A percentile compares a stretch with the other conserved stretches of the same genome.
Conservation (phyloP, 2,113 vertebrate species). For the Oncorhynchus mykiss region DNA sequence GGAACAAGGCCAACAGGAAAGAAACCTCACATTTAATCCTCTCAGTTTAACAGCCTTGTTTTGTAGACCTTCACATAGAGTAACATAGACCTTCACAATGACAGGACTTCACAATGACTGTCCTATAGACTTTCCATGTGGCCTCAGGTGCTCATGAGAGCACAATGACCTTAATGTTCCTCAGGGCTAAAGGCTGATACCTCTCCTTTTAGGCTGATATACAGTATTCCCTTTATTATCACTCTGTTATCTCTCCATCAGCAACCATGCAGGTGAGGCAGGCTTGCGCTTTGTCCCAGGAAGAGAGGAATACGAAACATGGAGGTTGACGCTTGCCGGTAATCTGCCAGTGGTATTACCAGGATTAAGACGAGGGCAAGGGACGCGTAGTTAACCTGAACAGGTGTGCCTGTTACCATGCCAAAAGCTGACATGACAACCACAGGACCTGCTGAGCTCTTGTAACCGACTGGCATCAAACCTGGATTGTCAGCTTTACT, state of each 20-base stretch:
- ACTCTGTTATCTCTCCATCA: conserved; percentile 61
- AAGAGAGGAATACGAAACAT: conserved; percentile 44
- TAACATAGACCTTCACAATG: neutral
- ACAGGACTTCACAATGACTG: neutral
- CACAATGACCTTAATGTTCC: conserved; percentile 21
- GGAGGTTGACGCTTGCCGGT: conserved; percentile 60
- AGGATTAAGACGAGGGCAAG: conserved; percentile 55
- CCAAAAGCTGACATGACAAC: conserved; percentile 28
- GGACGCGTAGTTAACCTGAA: conserved; percentile 34
- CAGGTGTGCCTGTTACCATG: conserved; percentile 41
- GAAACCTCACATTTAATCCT: neutral
- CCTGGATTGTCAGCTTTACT: neutral
- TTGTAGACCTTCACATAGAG: neutral
- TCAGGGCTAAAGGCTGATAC: conserved; percentile 7
- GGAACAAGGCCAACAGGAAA: no score
- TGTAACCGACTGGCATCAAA: neutral
- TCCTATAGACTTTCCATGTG: neutral
- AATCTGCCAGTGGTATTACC: conserved; percentile 68
- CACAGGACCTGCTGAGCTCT: neutral
- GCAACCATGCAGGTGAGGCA: conserved; percentile 59
- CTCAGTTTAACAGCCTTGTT: neutral
- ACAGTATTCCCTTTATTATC: neutral
- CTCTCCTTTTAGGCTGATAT: conserved; percentile 3
- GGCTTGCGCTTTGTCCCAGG: conserved; percentile 57
- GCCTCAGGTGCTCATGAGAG: neutral